Conservation (phyloP, 2,797 vertebrate species). For the Coreius guichenoti region DNA sequence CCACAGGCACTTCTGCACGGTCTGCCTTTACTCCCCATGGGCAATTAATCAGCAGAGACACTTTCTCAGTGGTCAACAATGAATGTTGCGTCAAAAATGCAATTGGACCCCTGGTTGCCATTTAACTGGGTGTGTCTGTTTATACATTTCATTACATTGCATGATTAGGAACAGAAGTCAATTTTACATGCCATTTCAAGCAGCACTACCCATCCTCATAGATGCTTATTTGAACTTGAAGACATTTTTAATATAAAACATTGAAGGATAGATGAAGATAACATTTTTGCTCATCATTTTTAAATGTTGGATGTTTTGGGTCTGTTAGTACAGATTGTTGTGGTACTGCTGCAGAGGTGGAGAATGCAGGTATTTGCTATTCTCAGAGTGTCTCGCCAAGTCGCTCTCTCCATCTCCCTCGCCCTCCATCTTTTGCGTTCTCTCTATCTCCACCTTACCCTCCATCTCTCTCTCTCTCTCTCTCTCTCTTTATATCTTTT, state of each 20-base stretch:
- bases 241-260: neutral
- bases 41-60: conserved; percentile 16
- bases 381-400: conserved; percentile 61
- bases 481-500: conserved; percentile 14
- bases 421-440: conserved; percentile 37
- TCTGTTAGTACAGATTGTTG: conserved; percentile 12
- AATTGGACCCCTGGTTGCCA: conserved; percentile 14
- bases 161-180: conserved; percentile 1
- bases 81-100: conserved; percentile 30
- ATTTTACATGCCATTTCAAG: neutral
- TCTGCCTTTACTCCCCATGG: neutral
- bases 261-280: neutral
- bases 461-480: conserved; percentile 38
- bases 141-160: conserved; percentile 3
- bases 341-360: conserved; percentile 55
- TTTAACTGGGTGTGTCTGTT: conserved; percentile 35
- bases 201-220: neutral
- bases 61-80: conserved; percentile 27
- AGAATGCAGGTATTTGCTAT: conserved; percentile 64
- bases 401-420: conserved; percentile 50
- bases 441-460: conserved; percentile 42
- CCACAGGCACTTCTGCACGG: conserved; percentile 30
- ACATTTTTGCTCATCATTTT: neutral
- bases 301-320: neutral
- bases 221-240: neutral